Percentiles rank a stretch among this genome's conserved stretches.
Conservation (phyloP, 92 coral and sea anemone species). For the Pocillopora meandrina region DNA sequence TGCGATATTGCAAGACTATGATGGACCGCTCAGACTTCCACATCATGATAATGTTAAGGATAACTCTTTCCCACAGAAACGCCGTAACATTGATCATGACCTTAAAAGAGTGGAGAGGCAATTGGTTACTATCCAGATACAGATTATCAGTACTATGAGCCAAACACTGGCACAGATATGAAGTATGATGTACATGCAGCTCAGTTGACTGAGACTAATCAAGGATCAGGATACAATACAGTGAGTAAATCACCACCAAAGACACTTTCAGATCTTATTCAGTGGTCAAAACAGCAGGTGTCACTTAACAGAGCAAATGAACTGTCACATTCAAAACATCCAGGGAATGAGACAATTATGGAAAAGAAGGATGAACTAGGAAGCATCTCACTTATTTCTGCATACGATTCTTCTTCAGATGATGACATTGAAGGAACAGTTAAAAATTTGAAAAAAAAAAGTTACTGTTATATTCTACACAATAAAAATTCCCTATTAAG, state of each 20-base stretch:
- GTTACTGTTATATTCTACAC: background rate
- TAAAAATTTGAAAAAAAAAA: background rate
- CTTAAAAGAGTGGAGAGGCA: constrained; percentile 29
- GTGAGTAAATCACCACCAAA: constrained; percentile 63
- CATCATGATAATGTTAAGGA: background rate
- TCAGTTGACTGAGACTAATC: background rate
- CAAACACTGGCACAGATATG: background rate
- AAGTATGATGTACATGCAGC: background rate
- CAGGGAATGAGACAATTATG: background rate
- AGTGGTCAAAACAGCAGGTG: constrained; percentile 84
- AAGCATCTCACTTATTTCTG: constrained; percentile 65
- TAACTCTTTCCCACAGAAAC: constrained; percentile 26
- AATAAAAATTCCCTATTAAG: background rate
- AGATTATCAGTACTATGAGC: constrained; percentile 59
- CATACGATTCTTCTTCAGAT: constrained; percentile 77
- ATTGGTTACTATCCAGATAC: constrained; percentile 81
- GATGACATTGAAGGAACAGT: constrained; percentile 47
- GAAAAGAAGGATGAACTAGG: constrained; percentile 7
- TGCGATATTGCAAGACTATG: constrained; percentile 37
- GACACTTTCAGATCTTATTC: constrained; percentile 76
- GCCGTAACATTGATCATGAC: constrained; percentile 26
- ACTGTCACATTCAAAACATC: background rate
- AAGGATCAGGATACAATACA: background rate
- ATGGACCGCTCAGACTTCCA: constrained; percentile 25
- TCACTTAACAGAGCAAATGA: constrained; percentile 4